Conservation (phyloP, 2,113 vertebrate species). For the Rhinichthys klamathensis region DNA sequence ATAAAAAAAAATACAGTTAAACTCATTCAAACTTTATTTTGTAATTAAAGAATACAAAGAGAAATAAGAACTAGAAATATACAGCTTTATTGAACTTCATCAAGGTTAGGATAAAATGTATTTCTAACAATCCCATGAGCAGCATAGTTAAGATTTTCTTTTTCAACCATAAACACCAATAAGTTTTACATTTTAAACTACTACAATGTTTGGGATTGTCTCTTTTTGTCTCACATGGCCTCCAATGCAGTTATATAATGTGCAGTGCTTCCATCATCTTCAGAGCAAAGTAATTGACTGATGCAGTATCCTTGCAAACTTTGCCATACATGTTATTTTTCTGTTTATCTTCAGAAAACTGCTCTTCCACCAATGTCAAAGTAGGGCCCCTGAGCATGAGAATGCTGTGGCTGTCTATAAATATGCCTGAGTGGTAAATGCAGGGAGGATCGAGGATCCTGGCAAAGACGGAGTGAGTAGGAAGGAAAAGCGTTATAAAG, state of each 20-base stretch:
- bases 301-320: background rate
- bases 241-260: background rate
- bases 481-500: slow-evolving; percentile 74
- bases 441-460: slow-evolving; percentile 75
- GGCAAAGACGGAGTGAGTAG: slow-evolving; percentile 73
- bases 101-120: background rate
- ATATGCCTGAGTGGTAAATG: slow-evolving; percentile 75
- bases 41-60: background rate
- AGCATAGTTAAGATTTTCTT: background rate
- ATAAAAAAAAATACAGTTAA: background rate
- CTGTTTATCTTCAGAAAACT: slow-evolving; percentile 60
- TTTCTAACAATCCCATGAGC: background rate
- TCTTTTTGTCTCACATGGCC: background rate
- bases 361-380: slow-evolving; percentile 70
- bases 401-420: slow-evolving; percentile 73
- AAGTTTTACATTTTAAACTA: slow-evolving; percentile 9
- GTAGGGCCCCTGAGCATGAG: slow-evolving; percentile 70
- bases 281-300: background rate
- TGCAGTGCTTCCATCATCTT: slow-evolving; percentile 5
- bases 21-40: slow-evolving; percentile 20
- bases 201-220: background rate
- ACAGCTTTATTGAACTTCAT: background rate
- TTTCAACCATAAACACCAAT: background rate
- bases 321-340: background rate
- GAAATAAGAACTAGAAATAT: background rate